Evolutionary conservation across 2,888 invertebrate genomes (phyloP).

Genomic region (Caenorhabditis sp.): DNA sequence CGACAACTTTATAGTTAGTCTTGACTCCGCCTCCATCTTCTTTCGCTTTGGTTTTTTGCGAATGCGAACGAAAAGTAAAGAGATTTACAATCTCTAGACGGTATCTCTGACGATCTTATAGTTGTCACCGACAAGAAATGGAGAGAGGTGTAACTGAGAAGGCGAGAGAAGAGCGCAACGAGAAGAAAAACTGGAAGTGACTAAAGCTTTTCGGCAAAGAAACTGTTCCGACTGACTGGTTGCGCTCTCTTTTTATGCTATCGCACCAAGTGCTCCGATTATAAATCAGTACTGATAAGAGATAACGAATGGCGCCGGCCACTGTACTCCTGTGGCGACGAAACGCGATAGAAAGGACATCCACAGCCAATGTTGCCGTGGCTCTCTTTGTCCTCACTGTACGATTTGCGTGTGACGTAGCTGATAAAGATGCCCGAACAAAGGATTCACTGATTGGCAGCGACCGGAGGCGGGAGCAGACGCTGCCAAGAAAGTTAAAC

Average conservation of each 20-base stretch:
- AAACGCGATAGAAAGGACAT: conserved; percentile 6
- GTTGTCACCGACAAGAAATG: conserved; percentile 48
- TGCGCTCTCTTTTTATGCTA: conserved; percentile 29
- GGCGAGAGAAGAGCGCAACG: neutral
- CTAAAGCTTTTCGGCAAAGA: conserved; percentile 59
- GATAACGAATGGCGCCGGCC: conserved; percentile 12
- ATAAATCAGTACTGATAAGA: conserved; percentile 47
- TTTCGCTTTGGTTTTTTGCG: conserved; percentile 1
- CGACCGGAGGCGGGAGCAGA: conserved; percentile 16
- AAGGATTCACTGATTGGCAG: conserved; percentile 4
- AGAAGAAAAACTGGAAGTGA: conserved; percentile 37
- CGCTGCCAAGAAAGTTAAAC: neutral
- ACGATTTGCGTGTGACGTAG: conserved; percentile 10
- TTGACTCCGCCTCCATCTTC: conserved; percentile 32
- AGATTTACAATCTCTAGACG: conserved; percentile 33
- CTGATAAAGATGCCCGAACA: neutral
- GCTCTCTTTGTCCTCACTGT: conserved; percentile 40
- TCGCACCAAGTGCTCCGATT: neutral
- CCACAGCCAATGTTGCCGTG: conserved; percentile 17
- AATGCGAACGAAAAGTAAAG: conserved; percentile 26
- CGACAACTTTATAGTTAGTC: conserved; percentile 39
- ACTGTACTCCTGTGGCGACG: conserved; percentile 43
- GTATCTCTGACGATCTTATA: conserved; percentile 48
- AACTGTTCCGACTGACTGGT: conserved; percentile 42
- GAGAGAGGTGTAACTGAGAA: conserved; percentile 31